A percentile compares a stretch with the other conserved stretches of the same genome.
Conservation (phyloP, 2,113 vertebrate genomes). For the Scalopus aquaticus region DNA sequence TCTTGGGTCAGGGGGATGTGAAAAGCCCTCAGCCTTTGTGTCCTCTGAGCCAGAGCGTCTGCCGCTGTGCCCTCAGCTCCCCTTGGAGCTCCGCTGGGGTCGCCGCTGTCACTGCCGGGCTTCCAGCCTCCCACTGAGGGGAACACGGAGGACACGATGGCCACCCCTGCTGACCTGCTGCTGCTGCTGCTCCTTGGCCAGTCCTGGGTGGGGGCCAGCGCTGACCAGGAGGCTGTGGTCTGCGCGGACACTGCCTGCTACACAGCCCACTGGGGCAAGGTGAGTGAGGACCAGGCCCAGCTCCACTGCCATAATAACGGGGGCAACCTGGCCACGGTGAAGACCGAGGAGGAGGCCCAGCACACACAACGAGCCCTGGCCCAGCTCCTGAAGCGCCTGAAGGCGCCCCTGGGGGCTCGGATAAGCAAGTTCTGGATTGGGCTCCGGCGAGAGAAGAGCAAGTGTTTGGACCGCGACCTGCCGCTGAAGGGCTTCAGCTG, state of each 20-base stretch:
- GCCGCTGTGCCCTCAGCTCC: background rate
- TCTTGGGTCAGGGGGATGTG: slow-evolving; percentile 77
- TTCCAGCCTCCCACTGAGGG: background rate
- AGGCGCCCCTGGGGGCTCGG: fast-evolving
- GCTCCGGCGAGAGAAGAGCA: slow-evolving; percentile 79
- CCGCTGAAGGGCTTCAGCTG: slow-evolving; percentile 84
- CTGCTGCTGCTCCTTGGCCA: background rate
- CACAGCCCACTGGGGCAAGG: slow-evolving; percentile 74
- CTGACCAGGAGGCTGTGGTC: slow-evolving; percentile 62
- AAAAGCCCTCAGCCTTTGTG: slow-evolving; percentile 66
- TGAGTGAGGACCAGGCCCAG: slow-evolving; percentile 72
- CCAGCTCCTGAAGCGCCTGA: slow-evolving; percentile 38
- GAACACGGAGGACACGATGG: background rate
- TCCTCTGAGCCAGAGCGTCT: slow-evolving; percentile 29
- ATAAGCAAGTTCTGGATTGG: slow-evolving; percentile 84
- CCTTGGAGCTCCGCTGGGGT: background rate
- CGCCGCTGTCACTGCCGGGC: background rate
- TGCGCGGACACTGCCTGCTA: slow-evolving; percentile 83
- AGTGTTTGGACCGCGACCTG: slow-evolving; percentile 59
- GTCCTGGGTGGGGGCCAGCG: background rate
- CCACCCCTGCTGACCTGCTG: background rate
- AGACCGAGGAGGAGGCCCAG: slow-evolving; percentile 75
- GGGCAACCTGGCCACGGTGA: slow-evolving; percentile 81
- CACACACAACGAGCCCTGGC: slow-evolving; percentile 71
- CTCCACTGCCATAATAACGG: slow-evolving; percentile 77